phyloP scores from a whole-genome alignment of 2,888 invertebrate species.

The Hirtodrosophila duncani region DNA sequence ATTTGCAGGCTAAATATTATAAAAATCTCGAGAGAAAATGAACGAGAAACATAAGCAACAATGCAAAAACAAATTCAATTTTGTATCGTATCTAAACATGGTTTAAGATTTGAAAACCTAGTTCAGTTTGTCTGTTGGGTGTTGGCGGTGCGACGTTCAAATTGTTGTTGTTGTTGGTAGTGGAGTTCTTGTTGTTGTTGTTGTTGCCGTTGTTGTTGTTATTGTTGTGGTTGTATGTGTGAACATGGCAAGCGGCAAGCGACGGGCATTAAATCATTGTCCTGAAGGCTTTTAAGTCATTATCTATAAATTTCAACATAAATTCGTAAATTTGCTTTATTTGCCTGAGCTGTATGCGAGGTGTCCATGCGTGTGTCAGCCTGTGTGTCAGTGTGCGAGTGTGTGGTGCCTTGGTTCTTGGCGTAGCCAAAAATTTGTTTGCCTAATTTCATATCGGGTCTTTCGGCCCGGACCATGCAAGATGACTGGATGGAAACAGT shows the following conservation, averaged over 20 bases:
- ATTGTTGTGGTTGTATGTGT: slow-evolving; percentile 35
- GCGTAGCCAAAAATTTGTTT: slow-evolving; percentile 43
- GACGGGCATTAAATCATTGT: slow-evolving; percentile 76
- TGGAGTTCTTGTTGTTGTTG: slow-evolving; percentile 10
- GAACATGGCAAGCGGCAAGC: slow-evolving; percentile 52
- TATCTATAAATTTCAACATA: slow-evolving; percentile 78
- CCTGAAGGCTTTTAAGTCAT: slow-evolving; percentile 78
- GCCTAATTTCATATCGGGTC: slow-evolving; percentile 57
- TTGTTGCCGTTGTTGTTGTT: slow-evolving; percentile 11
- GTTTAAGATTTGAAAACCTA: slow-evolving; percentile 67
- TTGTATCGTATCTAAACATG: slow-evolving; percentile 68
- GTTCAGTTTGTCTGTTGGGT: slow-evolving; percentile 43
- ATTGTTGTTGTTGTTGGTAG: slow-evolving; percentile 7
- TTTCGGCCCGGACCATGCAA: slow-evolving; percentile 13
- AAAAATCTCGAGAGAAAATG: slow-evolving; percentile 9
- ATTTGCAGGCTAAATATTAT: slow-evolving; percentile 37
- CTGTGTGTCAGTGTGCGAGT: slow-evolving; percentile 7
- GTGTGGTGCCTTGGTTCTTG: neutral
- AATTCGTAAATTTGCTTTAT: slow-evolving; percentile 76
- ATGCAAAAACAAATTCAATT: slow-evolving; percentile 56
- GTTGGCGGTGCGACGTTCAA: slow-evolving; percentile 19
- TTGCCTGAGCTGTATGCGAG: slow-evolving; percentile 52
- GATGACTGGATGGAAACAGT: slow-evolving; percentile 1
- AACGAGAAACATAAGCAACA: slow-evolving; percentile 19
- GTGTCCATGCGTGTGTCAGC: slow-evolving; percentile 10